These are phyloP conservation scores for Campopleginae sp. DNA, from an alignment of 2,888 invertebrate genomes.

Conservation along the genomic window DNA sequence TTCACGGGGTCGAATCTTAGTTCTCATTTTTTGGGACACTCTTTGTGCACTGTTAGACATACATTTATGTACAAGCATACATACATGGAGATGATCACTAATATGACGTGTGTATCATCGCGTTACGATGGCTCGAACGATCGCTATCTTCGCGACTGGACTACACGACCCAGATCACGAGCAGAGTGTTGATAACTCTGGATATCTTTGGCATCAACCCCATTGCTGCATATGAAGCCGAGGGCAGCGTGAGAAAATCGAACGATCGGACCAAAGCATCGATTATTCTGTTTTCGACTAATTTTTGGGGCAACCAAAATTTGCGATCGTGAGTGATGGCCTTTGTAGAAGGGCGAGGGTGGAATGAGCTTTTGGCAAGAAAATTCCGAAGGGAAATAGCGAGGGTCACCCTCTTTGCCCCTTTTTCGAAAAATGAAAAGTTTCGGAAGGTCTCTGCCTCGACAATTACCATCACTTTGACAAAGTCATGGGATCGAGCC, in stretches of 20 bases:
- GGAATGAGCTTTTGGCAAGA: too few species aligned
- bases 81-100: conserved; percentile 17
- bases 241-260: too few species aligned
- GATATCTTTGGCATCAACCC: neutral
- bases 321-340: too few species aligned
- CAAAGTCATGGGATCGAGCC: neutral
- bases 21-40: neutral
- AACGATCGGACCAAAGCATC: too few species aligned
- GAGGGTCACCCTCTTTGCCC: too few species aligned
- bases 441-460: neutral
- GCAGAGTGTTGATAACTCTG: neutral
- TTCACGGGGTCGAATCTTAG: neutral
- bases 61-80: conserved; percentile 1
- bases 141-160: conserved; percentile 8
- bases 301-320: too few species aligned
- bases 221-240: neutral
- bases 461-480: neutral
- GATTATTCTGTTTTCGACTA: too few species aligned
- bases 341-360: too few species aligned
- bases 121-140: conserved; percentile 32
- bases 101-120: conserved; percentile 34
- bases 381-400: too few species aligned
- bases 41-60: conserved; percentile 4
- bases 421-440: too few species aligned
- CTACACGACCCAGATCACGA: conserved; percentile 11